Conservation (phyloP, 2,113 vertebrate genomes). For the Apistogramma diplotaenia region DNA sequence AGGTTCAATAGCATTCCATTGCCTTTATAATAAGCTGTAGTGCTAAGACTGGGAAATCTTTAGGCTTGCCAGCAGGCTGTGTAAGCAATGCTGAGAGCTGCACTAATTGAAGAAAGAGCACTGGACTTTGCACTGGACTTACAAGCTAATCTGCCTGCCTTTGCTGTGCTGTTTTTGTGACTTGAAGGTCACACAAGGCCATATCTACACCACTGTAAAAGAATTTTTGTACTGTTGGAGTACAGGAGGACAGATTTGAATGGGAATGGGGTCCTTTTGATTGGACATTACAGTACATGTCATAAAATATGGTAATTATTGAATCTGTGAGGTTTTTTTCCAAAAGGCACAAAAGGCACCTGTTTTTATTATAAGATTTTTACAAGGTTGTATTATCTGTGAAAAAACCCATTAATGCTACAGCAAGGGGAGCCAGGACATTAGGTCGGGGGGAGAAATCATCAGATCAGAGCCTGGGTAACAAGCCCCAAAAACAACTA, state of each 20-base stretch:
- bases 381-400: no score
- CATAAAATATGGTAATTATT: neutral
- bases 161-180: conserved; percentile 12
- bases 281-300: neutral
- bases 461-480: no score
- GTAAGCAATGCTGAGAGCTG: conserved; percentile 56
- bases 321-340: neutral
- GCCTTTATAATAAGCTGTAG: conserved; percentile 62
- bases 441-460: no score
- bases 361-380: no score
- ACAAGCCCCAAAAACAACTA: no score
- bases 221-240: neutral
- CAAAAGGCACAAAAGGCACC: neutral
- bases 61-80: conserved; percentile 50
- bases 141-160: neutral
- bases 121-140: conserved; percentile 40
- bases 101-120: conserved; percentile 63
- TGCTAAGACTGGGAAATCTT: conserved; percentile 50
- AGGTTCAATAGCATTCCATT: conserved; percentile 64
- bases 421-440: no score
- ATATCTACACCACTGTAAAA: neutral
- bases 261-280: neutral
- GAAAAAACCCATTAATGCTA: no score
- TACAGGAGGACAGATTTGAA: neutral
- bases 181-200: conserved; percentile 61